A percentile compares a stretch with the other conserved stretches of the same genome.
phyloP scores from a whole-genome alignment of 2,797 vertebrate genomes.

The Buceros bicornis region DNA sequence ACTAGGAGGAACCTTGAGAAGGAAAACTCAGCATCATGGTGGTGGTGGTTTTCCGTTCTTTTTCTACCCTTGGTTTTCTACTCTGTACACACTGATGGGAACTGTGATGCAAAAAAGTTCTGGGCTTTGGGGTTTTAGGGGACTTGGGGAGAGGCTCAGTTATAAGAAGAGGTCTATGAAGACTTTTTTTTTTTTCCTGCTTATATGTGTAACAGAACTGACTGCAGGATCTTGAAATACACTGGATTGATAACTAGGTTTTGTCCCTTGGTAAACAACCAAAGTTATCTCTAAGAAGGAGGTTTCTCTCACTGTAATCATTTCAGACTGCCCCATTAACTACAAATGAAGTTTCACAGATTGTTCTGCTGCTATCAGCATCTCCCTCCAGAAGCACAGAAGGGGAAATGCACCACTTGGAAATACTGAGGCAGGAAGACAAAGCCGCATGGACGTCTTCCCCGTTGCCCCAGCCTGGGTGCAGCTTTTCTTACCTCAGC shows the following conservation, averaged over 20 bases:
- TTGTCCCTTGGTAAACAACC: neutral
- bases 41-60: neutral
- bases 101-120: neutral
- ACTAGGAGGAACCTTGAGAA: neutral
- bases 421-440: neutral
- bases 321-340: neutral
- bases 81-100: neutral
- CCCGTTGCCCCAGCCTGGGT: neutral
- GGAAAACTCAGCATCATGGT: neutral
- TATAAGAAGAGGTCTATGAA: neutral
- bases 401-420: neutral
- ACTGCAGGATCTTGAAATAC: neutral
- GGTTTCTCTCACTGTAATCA: neutral
- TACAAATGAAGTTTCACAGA: neutral
- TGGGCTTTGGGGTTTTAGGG: neutral
- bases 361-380: neutral
- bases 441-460: accelerated
- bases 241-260: neutral
- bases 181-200: neutral
- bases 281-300: neutral
- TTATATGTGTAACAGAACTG: neutral
- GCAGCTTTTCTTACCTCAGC: neutral
- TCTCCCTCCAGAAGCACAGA: neutral
- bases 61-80: neutral
- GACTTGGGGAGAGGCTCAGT: accelerated